A percentile compares a stretch with the other conserved stretches of the same genome.
phyloP scores from a whole-genome alignment of 2,888 invertebrate species.

The Protula sp. region DNA sequence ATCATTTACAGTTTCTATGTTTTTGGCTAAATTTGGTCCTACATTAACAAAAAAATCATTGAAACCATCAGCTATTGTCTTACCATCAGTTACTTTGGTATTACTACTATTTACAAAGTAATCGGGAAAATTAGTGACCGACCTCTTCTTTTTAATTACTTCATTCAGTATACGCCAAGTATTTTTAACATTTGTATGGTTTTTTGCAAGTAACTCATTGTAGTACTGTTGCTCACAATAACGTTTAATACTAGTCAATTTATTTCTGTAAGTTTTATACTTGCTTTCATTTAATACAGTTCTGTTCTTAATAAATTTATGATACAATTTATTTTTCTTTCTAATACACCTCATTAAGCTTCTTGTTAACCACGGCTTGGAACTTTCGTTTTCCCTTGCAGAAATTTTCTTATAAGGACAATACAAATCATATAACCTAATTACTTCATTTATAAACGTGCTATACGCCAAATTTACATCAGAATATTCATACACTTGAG shows the following conservation, averaged over 20 bases:
- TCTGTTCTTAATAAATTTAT: not conserved
- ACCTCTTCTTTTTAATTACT: not conserved
- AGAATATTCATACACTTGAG: too few species aligned
- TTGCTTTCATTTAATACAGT: not conserved
- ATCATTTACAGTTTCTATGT: not conserved
- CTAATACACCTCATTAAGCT: not conserved
- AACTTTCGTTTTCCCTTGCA: too few species aligned
- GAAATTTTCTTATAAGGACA: too few species aligned
- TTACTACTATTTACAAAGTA: not conserved
- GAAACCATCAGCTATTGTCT: not conserved
- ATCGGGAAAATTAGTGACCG: not conserved
- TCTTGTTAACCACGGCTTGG: not conserved
- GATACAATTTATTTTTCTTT: not conserved
- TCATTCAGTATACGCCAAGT: too few species aligned
- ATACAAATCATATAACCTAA: too few species aligned
- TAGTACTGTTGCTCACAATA: not conserved
- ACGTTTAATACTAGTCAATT: not conserved
- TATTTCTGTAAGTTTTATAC: not conserved
- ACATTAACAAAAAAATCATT: slow-evolving; percentile 1
- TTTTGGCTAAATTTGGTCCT: not conserved
- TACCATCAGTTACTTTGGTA: not conserved
- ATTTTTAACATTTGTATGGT: too few species aligned
- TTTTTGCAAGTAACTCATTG: not conserved
- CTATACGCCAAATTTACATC: too few species aligned
- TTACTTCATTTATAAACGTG: too few species aligned